A percentile compares a stretch with the other conserved stretches of the same genome.
phyloP scores from a whole-genome alignment of 1,140 invertebrate genomes.

The Trichonephila clavipes region DNA sequence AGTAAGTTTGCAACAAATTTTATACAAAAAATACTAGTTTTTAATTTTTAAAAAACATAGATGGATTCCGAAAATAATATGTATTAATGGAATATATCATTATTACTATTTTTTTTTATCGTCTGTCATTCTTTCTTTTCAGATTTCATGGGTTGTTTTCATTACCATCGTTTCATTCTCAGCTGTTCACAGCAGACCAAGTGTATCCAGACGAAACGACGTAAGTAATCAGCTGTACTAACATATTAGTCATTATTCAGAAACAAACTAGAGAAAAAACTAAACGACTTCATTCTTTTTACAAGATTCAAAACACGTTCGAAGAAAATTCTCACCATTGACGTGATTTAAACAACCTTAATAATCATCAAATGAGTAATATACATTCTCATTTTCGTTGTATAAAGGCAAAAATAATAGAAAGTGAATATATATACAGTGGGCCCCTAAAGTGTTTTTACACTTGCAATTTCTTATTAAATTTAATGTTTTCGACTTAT shows the following conservation, averaged over 20 bases:
- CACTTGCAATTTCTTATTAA: too few species aligned
- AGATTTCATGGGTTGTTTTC: constrained; percentile 13
- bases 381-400: neutral
- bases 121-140: neutral
- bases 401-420: neutral
- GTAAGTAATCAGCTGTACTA: constrained; percentile 36
- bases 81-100: neutral
- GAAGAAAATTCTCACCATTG: neutral
- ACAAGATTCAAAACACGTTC: neutral
- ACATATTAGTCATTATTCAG: neutral
- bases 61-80: too few species aligned
- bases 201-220: constrained; percentile 22
- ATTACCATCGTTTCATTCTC: neutral
- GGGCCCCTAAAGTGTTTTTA: too few species aligned
- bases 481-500: too few species aligned
- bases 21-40: too few species aligned
- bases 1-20: too few species aligned
- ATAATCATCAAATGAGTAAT: neutral
- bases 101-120: neutral
- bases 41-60: too few species aligned
- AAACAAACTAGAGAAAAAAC: too few species aligned
- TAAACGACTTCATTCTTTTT: neutral
- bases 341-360: neutral
- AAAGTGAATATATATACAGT: too few species aligned
- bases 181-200: constrained; percentile 24